Conservation (phyloP, 2,888 invertebrate species). For the Aquatica leii region DNA sequence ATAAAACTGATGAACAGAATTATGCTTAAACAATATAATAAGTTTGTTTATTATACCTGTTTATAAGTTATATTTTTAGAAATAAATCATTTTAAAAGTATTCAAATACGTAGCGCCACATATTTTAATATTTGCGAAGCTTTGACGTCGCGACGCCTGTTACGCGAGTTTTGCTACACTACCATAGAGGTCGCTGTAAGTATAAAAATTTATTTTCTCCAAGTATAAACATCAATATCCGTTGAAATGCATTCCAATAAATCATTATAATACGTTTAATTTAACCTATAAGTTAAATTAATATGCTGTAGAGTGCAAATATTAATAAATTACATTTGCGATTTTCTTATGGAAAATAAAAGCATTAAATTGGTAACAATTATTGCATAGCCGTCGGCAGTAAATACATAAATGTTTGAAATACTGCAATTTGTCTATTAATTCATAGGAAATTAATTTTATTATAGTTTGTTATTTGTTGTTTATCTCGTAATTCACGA, state of each 20-base stretch:
- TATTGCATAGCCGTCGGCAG: constrained; percentile 1
- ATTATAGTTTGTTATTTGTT: constrained; percentile 17
- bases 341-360: no score
- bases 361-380: no score
- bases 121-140: constrained; percentile 6
- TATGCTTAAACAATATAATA: no score
- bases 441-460: constrained; percentile 24
- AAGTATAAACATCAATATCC: not conserved
- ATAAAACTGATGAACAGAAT: no score
- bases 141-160: constrained; percentile 37
- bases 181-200: constrained; percentile 13
- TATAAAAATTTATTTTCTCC: not conserved
- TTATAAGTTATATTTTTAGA: no score
- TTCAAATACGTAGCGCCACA: constrained; percentile 25
- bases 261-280: no score
- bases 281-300: no score
- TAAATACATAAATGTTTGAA: constrained; percentile 10
- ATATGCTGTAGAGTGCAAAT: no score
- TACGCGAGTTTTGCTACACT: not conserved
- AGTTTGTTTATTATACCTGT: no score
- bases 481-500: constrained; percentile 18
- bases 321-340: no score
- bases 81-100: no score
- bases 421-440: constrained; percentile 20
- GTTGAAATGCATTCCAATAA: not conserved